Evolutionary conservation across 2,888 invertebrate species (phyloP).

Genomic region (Choreutis nemorana): DNA sequence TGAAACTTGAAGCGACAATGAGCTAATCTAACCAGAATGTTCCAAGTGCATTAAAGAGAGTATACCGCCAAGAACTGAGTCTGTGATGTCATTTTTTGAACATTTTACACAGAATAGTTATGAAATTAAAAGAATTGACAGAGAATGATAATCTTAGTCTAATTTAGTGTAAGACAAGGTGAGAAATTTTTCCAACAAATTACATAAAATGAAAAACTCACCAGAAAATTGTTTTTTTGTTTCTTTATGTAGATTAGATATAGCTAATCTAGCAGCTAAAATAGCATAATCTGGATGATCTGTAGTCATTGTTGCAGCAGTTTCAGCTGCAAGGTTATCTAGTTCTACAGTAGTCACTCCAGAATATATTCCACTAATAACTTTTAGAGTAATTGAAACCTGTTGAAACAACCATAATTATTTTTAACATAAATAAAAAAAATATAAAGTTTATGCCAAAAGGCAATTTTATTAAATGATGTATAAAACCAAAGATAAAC

Average conservation of each 20-base stretch:
- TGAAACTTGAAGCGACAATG: too few species aligned
- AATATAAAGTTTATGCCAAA: constrained; percentile 2
- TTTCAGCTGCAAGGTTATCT: constrained; percentile 98
- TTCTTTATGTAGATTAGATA: constrained; percentile 98
- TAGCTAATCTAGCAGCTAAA: constrained; percentile 89
- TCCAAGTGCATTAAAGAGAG: too few species aligned
- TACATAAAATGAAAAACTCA: constrained; percentile 40
- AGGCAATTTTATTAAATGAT: constrained; percentile 2
- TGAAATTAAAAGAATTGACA: too few species aligned
- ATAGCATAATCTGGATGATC: constrained; percentile 97
- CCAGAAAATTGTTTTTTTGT: constrained; percentile 94
- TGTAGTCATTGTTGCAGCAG: constrained; percentile 97
- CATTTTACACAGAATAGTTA: too few species aligned
- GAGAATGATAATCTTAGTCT: too few species aligned
- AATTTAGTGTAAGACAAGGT: too few species aligned
- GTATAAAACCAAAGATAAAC: too few species aligned
- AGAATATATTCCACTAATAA: constrained; percentile 93
- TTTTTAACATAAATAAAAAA: constrained; percentile 1
- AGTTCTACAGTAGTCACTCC: constrained; percentile 97
- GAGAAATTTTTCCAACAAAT: too few species aligned
- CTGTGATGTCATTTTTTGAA: too few species aligned
- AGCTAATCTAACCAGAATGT: too few species aligned
- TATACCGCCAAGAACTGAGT: too few species aligned
- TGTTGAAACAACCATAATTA: constrained; percentile 26
- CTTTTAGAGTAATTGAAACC: constrained; percentile 88